Conservation (phyloP, 1,140 invertebrate species). For the Drosophila lowei region DNA sequence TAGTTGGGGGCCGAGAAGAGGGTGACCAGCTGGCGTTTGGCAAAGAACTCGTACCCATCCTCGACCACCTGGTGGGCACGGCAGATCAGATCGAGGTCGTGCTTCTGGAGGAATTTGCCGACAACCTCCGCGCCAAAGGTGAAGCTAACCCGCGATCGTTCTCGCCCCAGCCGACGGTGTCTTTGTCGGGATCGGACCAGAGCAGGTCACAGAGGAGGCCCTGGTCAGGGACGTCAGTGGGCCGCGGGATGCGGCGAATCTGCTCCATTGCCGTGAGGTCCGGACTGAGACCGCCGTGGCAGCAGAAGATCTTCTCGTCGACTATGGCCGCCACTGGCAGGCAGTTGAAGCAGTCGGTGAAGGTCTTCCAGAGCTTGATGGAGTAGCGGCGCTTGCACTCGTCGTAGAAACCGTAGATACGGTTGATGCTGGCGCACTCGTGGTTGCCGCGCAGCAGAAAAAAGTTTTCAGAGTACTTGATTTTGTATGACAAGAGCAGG, state of each 20-base stretch:
- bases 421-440: constrained; percentile 95
- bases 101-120: constrained; percentile 95
- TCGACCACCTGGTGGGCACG: constrained; percentile 98
- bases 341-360: constrained; percentile 99
- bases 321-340: constrained; percentile 97
- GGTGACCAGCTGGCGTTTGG: constrained; percentile 97
- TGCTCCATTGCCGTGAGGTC: constrained; percentile 96
- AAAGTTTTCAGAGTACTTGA: constrained; percentile 94
- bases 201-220: constrained; percentile 97
- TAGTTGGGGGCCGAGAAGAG: constrained; percentile 99
- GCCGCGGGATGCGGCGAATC: constrained; percentile 94
- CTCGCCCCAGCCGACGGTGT: constrained; percentile 94
- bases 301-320: constrained; percentile 99
- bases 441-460: constrained; percentile 92
- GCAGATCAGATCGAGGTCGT: constrained; percentile 97
- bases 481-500: constrained; percentile 97
- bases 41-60: constrained; percentile 99
- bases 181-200: constrained; percentile 98
- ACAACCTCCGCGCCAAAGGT: constrained; percentile 97
- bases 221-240: constrained; percentile 95
- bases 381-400: constrained; percentile 98
- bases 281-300: constrained; percentile 95
- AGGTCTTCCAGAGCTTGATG: constrained; percentile 99
- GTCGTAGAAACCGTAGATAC: constrained; percentile 97
- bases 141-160: constrained; percentile 98